Evolutionary conservation across 1,140 invertebrate species (phyloP).

Genomic region (Drosophila jambulina): DNA sequence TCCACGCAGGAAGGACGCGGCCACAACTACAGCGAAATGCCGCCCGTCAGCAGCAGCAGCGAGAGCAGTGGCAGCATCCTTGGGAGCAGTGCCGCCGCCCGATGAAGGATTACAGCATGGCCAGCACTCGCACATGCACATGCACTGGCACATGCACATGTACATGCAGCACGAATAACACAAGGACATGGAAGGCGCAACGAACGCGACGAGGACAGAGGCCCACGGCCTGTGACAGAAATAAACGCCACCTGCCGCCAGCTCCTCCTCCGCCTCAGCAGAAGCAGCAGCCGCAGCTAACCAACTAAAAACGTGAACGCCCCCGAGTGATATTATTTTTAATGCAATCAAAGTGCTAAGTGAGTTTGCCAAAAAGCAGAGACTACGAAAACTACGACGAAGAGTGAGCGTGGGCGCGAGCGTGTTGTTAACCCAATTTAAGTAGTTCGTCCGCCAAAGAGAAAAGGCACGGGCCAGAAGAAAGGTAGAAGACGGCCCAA

Average conservation of each 20-base stretch:
- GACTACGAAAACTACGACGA: constrained; percentile 25
- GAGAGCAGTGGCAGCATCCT: constrained; percentile 30
- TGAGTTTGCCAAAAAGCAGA: constrained; percentile 66
- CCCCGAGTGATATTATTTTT: constrained; percentile 65
- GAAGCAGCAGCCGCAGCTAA: constrained; percentile 33
- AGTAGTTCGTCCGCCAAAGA: constrained; percentile 63
- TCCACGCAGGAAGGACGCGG: constrained; percentile 59
- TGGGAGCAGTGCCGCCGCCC: constrained; percentile 17
- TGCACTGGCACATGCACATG: constrained; percentile 16
- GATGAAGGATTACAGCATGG: constrained; percentile 63
- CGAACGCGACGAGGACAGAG: constrained; percentile 65
- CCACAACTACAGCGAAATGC: constrained; percentile 40
- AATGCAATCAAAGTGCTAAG: constrained; percentile 75
- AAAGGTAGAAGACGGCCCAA: background rate
- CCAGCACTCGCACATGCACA: constrained; percentile 39
- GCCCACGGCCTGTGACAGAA: constrained; percentile 59
- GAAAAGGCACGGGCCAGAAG: constrained; percentile 12
- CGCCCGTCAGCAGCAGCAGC: constrained; percentile 47
- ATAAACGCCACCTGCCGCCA: constrained; percentile 50
- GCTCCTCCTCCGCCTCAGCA: constrained; percentile 27
- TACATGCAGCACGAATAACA: constrained; percentile 69
- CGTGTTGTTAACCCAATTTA: constrained; percentile 71
- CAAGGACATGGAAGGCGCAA: constrained; percentile 77
- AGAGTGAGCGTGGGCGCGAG: constrained; percentile 14
- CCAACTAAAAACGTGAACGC: constrained; percentile 48